A percentile compares a stretch with the other conserved stretches of the same genome.
These are phyloP conservation scores for Taxidea taxus DNA, from an alignment of 2,113 vertebrate genomes.

Conservation along the genomic window DNA sequence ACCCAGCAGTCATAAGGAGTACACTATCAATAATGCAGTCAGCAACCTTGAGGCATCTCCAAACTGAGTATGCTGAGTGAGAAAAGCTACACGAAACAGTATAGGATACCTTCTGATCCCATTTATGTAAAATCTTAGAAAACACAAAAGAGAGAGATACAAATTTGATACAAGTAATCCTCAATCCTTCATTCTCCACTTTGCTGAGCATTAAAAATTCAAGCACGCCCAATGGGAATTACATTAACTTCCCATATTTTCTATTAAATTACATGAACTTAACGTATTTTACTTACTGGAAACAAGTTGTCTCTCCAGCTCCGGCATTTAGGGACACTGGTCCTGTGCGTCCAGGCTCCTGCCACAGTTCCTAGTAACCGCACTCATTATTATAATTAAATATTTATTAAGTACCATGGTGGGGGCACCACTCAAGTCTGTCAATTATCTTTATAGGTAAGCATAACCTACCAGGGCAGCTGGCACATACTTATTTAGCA, in stretches of 20 bases:
- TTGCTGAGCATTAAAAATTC: too few species aligned
- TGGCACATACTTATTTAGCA: not conserved
- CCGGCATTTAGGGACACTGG: not conserved
- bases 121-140: not conserved
- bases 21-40: too few species aligned
- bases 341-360: not conserved
- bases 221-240: accelerated
- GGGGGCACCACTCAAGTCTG: not conserved
- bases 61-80: accelerated
- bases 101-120: not conserved
- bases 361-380: accelerated
- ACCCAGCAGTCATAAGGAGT: not conserved
- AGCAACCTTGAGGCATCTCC: too few species aligned
- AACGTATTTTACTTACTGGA: not conserved
- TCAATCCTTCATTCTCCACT: too few species aligned
- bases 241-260: not conserved
- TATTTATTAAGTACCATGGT: too few species aligned
- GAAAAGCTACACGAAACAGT: not conserved
- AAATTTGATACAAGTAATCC: not conserved
- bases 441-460: not conserved
- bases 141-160: not conserved
- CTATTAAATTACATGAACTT: not conserved
- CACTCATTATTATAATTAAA: not conserved
- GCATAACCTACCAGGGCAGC: not conserved
- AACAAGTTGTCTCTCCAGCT: not conserved